Conservation (phyloP, 2,797 vertebrate species). For the Phoebastria nigripes region DNA sequence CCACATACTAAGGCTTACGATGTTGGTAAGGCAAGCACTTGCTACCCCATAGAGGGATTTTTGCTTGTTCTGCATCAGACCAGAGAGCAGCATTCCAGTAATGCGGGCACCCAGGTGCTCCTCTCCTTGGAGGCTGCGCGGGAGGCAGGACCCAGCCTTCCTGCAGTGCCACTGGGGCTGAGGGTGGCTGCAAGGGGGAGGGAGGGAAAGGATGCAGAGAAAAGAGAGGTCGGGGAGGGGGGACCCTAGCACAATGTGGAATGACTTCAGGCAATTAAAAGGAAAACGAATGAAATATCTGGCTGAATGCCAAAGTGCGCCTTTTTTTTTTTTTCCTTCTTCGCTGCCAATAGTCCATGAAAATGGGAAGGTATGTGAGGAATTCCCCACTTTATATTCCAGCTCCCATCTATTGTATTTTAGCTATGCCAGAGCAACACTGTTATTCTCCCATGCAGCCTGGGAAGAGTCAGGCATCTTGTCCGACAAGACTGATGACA, state of each 20-base stretch:
- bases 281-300: neutral
- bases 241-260: neutral
- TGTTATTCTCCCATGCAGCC: slow-evolving; percentile 84
- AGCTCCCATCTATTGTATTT: slow-evolving; percentile 67
- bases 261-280: slow-evolving; percentile 15
- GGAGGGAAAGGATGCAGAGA: neutral
- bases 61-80: neutral
- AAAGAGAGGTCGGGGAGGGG: neutral
- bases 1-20: neutral
- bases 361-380: slow-evolving; percentile 86
- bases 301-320: slow-evolving; percentile 59
- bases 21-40: neutral
- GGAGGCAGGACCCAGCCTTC: neutral
- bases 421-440: slow-evolving; percentile 50
- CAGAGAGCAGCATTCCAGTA: neutral
- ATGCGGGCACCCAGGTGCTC: neutral
- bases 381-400: slow-evolving; percentile 78
- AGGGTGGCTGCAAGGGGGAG: neutral
- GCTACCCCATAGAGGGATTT: rapidly evolving
- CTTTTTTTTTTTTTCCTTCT: slow-evolving; percentile 69
- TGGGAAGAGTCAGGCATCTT: slow-evolving; percentile 78
- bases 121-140: rapidly evolving
- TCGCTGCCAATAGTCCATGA: slow-evolving; percentile 76
- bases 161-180: neutral
- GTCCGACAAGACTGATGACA: slow-evolving; percentile 87